These are phyloP conservation scores for Spea bombifrons DNA, from an alignment of 2,113 vertebrate species.

Conservation along the genomic window DNA sequence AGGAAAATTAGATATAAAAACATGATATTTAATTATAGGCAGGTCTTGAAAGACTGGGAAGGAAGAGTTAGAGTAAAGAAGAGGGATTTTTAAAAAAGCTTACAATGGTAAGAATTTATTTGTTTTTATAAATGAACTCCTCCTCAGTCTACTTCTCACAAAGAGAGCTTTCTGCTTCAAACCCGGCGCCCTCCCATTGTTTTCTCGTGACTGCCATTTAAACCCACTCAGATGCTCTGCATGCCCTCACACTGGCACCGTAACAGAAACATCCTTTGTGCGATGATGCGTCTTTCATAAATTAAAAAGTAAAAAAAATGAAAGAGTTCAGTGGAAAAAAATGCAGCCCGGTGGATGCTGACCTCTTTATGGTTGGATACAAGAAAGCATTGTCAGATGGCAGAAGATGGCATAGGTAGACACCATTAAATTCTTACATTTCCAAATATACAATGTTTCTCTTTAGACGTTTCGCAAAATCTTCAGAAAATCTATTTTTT, in stretches of 20 bases:
- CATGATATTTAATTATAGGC: too few species aligned
- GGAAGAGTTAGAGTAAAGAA: too few species aligned
- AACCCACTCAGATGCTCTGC: slow-evolving; percentile 29
- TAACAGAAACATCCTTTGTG: slow-evolving; percentile 8
- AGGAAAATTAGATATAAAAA: too few species aligned
- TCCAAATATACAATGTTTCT: not conserved
- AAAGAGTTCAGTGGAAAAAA: slow-evolving; percentile 11
- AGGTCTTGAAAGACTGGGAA: too few species aligned
- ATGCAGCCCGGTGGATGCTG: too few species aligned
- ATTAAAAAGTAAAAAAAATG: not conserved
- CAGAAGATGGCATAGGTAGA: not conserved
- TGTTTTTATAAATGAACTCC: slow-evolving; percentile 29
- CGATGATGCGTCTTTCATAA: not conserved
- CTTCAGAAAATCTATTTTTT: not conserved
- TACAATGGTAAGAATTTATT: not conserved
- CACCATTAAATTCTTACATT: not conserved
- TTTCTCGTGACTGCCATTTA: slow-evolving; percentile 14
- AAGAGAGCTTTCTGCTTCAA: not conserved
- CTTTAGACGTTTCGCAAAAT: not conserved
- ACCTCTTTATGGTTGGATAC: not conserved
- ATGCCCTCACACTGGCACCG: slow-evolving; percentile 16
- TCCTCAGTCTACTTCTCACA: slow-evolving; percentile 28
- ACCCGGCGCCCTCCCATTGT: slow-evolving; percentile 5
- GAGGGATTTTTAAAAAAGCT: too few species aligned
- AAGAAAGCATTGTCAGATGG: slow-evolving; percentile 1